Percentiles rank a stretch among this genome's conserved stretches.
Conservation (phyloP, 1,140 invertebrate genomes). For the Trachymyrmex septentrionalis region DNA sequence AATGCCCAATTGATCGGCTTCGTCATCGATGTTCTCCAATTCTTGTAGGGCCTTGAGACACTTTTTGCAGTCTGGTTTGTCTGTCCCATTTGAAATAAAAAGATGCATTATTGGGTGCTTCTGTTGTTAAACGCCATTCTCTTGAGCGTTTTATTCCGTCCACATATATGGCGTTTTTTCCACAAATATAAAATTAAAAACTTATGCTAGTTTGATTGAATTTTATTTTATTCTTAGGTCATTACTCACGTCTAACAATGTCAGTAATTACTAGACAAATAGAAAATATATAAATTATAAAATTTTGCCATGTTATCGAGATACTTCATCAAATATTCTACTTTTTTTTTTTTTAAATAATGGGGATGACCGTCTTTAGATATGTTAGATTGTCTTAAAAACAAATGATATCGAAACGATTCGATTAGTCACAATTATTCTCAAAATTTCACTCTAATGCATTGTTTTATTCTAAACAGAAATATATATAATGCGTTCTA, state of each 20-base stretch:
- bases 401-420: background rate
- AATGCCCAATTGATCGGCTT: conserved; percentile 97
- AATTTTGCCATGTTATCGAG: background rate
- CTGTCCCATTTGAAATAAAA: conserved; percentile 88
- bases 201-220: conserved; percentile 11
- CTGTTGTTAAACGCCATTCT: background rate
- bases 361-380: background rate
- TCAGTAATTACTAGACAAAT: background rate
- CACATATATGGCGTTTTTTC: background rate
- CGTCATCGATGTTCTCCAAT: conserved; percentile 97
- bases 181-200: background rate
- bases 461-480: conserved; percentile 66
- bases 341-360: background rate
- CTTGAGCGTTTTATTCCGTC: conserved; percentile 12
- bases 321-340: background rate
- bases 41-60: conserved; percentile 95
- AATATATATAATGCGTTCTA: conserved; percentile 58
- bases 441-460: conserved; percentile 49
- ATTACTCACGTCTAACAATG: background rate
- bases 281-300: conserved; percentile 15
- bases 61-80: conserved; percentile 97
- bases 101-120: conserved; percentile 56
- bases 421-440: conserved; percentile 67
- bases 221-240: background rate
- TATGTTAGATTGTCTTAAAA: background rate